Evolutionary conservation across 2,113 vertebrate genomes (phyloP), one percentile per base, ranked within the genome.

Genomic region (Maccullochella peelii): DNA sequence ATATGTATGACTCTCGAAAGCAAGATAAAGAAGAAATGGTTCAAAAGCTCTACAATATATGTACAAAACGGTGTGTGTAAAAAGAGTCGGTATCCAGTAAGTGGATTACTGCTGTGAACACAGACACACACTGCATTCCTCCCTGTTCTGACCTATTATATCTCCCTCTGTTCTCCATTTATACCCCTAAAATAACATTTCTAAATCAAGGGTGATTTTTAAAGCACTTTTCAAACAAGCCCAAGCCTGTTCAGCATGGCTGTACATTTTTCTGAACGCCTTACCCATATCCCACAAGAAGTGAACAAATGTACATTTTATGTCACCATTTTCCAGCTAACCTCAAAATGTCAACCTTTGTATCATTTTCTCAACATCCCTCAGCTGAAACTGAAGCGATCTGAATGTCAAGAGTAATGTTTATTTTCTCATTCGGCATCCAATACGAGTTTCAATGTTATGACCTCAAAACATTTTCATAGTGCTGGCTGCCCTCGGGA

Each of bases 41-140:
- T 54, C 55, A 30, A 71, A 71, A 55, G 42, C 3, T 75, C 2
- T 38, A 14, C 3, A 25, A 47, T 52, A 18, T 8, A 12, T 63
- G 8, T 57, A n/a, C 59, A 67, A 20, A 66, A 40, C 54, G 21
- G n/a, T 61, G 58, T 59, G 0, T 0, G 15, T 47, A 36, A 52
- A 61, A 33, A 44, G 47, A 70, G 21, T 33, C 16, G 8, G 61
- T 72, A 47, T 54, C n/a, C 67, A 59, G 40, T 44, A 52, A 79
- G 42, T 59, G 63, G 65, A 80, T 88, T 79, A 73, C 36, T 68
- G 49, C 74, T 69, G 69, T 71, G 59, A 77, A 63, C 61, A 69
- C 47, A 63, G 83, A 33, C 33, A 33, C 70, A 67, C 38, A 33
- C 38, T 49, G 42, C 83, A 82, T 75, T 81, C 77, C 63, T 80